Percentiles rank a stretch among this genome's conserved stretches.
Conservation (phyloP, 1,140 invertebrate genomes). For the Sinella curviseta region DNA sequence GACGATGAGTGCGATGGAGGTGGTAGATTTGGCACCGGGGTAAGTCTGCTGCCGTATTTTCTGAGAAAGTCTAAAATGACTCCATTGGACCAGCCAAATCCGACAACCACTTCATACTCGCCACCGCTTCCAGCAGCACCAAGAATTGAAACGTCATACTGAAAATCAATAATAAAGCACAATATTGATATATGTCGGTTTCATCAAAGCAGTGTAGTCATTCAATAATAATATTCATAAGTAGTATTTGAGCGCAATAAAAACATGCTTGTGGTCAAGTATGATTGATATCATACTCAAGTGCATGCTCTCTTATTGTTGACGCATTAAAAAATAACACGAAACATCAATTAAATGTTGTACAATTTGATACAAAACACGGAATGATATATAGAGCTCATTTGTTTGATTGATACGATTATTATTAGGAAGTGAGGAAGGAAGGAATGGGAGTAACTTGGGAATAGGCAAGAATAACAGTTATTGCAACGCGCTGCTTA, state of each 20-base stretch:
- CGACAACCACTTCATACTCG: conserved; percentile 82
- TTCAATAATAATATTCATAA: too few relatives aligned
- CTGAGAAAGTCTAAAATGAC: conserved; percentile 76
- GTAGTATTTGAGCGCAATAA: too few relatives aligned
- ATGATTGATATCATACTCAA: too few relatives aligned
- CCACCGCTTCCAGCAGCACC: conserved; percentile 79
- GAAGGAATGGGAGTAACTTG: too few relatives aligned
- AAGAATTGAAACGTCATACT: conserved; percentile 71
- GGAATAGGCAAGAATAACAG: too few relatives aligned
- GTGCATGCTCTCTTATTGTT: too few relatives aligned
- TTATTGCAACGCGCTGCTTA: neutral
- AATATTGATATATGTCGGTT: neutral
- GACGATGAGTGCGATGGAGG: conserved; percentile 43
- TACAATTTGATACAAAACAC: neutral
- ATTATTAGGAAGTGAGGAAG: too few relatives aligned
- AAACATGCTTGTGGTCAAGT: too few relatives aligned
- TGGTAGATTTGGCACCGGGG: neutral
- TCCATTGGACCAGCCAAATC: conserved; percentile 94
- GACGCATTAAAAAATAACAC: too few relatives aligned
- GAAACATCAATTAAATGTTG: too few relatives aligned
- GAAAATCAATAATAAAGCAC: conserved; percentile 28
- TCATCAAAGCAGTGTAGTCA: too few relatives aligned
- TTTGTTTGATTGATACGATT: neutral
- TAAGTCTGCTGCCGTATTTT: conserved; percentile 60
- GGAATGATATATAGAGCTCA: too few relatives aligned